Percentiles rank a stretch among this genome's conserved stretches.
Evolutionary conservation across 1,140 invertebrate species (phyloP).

Genomic region (Carposina sasakii): DNA sequence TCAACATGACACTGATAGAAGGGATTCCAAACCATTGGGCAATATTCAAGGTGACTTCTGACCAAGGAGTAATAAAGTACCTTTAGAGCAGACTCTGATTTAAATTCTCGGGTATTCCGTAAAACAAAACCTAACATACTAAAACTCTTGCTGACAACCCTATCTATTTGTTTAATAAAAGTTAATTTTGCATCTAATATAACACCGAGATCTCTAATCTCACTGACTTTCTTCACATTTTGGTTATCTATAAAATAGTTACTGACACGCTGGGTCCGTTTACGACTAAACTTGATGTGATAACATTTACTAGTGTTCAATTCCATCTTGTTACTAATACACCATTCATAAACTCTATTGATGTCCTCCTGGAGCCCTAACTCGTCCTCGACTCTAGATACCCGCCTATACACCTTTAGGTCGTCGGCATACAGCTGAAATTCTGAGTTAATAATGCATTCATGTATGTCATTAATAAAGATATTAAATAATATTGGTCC

Average conservation of each 20-base stretch:
- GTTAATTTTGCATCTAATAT: background rate
- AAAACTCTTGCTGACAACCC: too few species aligned
- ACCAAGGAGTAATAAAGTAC: too few species aligned
- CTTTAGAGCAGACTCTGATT: too few species aligned
- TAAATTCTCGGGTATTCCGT: too few species aligned
- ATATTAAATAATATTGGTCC: background rate
- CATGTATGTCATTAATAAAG: background rate
- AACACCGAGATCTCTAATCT: background rate
- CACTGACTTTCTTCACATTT: background rate
- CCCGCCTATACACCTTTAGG: background rate
- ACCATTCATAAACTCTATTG: background rate
- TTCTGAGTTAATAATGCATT: background rate
- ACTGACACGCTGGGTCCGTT: too few species aligned
- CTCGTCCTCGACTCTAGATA: background rate
- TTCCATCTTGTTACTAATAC: background rate
- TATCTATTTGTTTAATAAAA: too few species aligned
- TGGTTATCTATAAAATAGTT: background rate
- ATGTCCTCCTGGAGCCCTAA: background rate
- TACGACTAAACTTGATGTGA: background rate
- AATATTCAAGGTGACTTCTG: too few species aligned
- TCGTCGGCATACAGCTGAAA: background rate
- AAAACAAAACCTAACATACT: too few species aligned
- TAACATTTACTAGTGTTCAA: background rate
- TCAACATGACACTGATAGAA: too few species aligned
- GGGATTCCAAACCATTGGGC: too few species aligned